phyloP scores from a whole-genome alignment of 2,113 vertebrate species.

The Petromus typicus region DNA sequence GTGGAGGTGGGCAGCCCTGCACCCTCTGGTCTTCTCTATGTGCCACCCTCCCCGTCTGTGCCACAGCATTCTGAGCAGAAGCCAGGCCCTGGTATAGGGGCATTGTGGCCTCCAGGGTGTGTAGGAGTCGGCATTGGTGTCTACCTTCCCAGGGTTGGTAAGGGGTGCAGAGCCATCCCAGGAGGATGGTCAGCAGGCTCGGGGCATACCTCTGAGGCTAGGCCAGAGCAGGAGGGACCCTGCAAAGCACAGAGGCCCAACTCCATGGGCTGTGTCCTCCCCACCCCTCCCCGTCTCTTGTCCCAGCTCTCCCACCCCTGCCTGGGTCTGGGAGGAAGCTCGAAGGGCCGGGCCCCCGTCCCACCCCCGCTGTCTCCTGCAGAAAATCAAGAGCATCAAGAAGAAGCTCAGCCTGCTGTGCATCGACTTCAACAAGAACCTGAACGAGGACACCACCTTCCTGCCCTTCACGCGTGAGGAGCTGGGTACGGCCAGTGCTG shows the following conservation, averaged over 20 bases:
- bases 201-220: too few relatives aligned
- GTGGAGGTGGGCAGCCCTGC: not conserved
- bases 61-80: too few relatives aligned
- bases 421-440: conserved; percentile 98
- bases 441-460: conserved; percentile 96
- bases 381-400: conserved; percentile 98
- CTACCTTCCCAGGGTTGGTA: not conserved
- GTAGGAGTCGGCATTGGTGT: not conserved
- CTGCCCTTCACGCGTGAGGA: conserved; percentile 92
- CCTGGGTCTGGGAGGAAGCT: not conserved
- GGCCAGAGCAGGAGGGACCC: not conserved
- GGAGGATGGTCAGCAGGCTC: not conserved
- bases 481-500: conserved; percentile 86
- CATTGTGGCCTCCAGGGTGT: too few relatives aligned
- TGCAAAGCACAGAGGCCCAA: not conserved
- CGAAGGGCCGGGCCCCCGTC: too few relatives aligned
- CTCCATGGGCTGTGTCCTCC: not conserved
- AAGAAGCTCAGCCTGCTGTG: conserved; percentile 94
- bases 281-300: not conserved
- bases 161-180: not conserved
- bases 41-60: too few relatives aligned
- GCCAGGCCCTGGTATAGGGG: not conserved
- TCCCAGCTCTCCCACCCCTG: not conserved
- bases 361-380: accelerated
- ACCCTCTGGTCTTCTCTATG: too few relatives aligned